Percentiles rank a stretch among this genome's conserved stretches.
These are phyloP conservation scores for Drosophila nannoptera DNA, from an alignment of 1,140 invertebrate species.

Conservation along the genomic window DNA sequence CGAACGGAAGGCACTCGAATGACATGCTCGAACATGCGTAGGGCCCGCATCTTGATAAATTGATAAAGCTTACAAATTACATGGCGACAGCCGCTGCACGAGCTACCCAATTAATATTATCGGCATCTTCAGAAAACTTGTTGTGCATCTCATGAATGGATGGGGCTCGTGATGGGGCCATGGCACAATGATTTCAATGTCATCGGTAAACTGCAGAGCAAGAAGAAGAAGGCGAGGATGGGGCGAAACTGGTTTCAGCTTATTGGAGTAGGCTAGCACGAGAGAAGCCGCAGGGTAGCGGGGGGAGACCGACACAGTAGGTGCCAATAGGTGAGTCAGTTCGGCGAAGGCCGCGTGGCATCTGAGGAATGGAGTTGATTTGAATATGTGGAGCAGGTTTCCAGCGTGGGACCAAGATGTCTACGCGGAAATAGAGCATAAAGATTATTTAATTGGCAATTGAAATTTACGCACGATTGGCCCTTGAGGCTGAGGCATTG, in stretches of 20 bases:
- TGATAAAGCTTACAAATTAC: slow-evolving; percentile 70
- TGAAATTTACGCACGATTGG: slow-evolving; percentile 33
- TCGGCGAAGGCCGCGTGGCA: slow-evolving; percentile 53
- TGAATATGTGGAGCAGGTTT: slow-evolving; percentile 56
- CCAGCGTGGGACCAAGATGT: slow-evolving; percentile 27
- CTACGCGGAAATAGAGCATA: slow-evolving; percentile 35
- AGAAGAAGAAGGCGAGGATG: slow-evolving; percentile 9
- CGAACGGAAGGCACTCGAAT: slow-evolving; percentile 38
- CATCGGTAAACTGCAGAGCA: slow-evolving; percentile 11
- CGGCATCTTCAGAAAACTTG: slow-evolving; percentile 57
- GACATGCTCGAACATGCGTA: slow-evolving; percentile 58
- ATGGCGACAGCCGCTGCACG: slow-evolving; percentile 31
- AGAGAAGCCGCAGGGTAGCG: neutral
- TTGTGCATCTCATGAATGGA: slow-evolving; percentile 63
- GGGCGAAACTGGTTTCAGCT: slow-evolving; percentile 49
- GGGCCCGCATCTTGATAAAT: slow-evolving; percentile 61
- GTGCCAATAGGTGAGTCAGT: slow-evolving; percentile 62
- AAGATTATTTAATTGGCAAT: slow-evolving; percentile 36
- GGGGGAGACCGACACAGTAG: slow-evolving; percentile 25
- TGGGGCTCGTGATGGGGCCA: slow-evolving; percentile 36
- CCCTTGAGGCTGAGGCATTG: slow-evolving; percentile 17
- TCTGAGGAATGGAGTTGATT: slow-evolving; percentile 65
- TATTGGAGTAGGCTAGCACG: slow-evolving; percentile 2
- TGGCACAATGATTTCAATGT: slow-evolving; percentile 53
- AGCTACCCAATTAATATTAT: slow-evolving; percentile 59